Evolutionary conservation across 2,797 vertebrate genomes (phyloP).

Genomic region (Gadopsis bispinosus): DNA sequence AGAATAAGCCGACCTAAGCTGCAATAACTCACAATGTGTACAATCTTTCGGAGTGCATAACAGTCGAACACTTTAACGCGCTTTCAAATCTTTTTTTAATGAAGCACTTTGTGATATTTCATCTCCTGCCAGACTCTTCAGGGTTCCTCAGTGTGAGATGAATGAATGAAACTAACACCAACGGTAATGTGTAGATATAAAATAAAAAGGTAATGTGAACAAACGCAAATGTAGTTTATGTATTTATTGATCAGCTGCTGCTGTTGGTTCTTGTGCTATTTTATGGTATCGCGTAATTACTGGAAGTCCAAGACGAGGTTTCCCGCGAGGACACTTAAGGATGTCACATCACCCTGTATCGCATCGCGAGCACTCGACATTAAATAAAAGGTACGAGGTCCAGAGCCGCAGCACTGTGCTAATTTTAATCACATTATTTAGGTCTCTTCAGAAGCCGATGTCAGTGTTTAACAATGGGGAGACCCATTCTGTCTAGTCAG

Average conservation of each 20-base stretch:
- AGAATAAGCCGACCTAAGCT: background rate
- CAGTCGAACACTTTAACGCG: constrained; percentile 18
- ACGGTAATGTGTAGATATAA: background rate
- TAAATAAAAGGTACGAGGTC: constrained; percentile 17
- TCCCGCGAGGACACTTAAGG: constrained; percentile 6
- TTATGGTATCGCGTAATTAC: constrained; percentile 7
- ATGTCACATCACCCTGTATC: constrained; percentile 22
- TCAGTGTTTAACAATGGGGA: constrained; percentile 39
- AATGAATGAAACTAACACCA: background rate
- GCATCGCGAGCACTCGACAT: background rate
- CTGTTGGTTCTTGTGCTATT: background rate
- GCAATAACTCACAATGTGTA: background rate
- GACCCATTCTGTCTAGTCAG: constrained; percentile 24
- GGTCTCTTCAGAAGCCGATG: constrained; percentile 7
- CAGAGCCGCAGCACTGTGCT: constrained; percentile 9
- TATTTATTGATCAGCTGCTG: constrained; percentile 11
- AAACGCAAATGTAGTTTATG: constrained; percentile 13
- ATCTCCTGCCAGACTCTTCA: background rate
- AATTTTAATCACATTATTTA: constrained; percentile 44
- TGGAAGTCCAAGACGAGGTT: background rate
- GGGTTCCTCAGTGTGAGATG: background rate
- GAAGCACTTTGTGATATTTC: too few relatives aligned
- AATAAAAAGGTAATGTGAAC: constrained; percentile 2
- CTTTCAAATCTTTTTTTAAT: too few relatives aligned
- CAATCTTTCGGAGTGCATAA: background rate